Evolutionary conservation across 2,797 vertebrate genomes (phyloP), one percentile per base, ranked within the genome.

Genomic region (Diceros bicornis): DNA sequence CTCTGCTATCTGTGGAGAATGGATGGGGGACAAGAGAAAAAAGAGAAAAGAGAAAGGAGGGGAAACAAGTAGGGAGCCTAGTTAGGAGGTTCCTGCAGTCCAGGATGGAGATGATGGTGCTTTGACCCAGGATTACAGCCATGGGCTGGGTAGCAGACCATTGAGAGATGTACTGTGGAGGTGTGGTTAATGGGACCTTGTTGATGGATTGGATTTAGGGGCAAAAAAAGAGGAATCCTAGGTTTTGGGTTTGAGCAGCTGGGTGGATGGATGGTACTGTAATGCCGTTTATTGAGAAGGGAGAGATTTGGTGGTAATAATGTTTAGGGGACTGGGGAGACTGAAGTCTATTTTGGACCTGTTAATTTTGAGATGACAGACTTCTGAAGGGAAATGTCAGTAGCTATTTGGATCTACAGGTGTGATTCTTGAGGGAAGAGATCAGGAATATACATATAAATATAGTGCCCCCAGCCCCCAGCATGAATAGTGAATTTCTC

Each of bases 361-460:
- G 34, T 79, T 55, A 62, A 81, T 93, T 97, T 95, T 82, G 68
- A 74, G 52, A 75, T 89, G 62, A 14, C 55, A 74, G 82, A 37
- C 16, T 41, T 47, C 37, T 61, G 79, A 92, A 93, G 57, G 32
- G 27, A 83, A 95, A 84, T 81, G 7, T 64, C 52, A 61, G 12
- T 72, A 95, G 52, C 69, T 83, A 20, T 86, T 59, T 90, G 44
- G 87, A 94, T 79, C 64, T 47, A 52, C 25, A 91, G 27, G 61
- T 91, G 75, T 72, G 13, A 88, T 47, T 87, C 69, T 77, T 92
- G 69, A 91, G 29, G 20, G 62, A 77, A 88, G 52, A 85, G 16
- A 77, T 57, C 29, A 68, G 47, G 23, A 72, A 79, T 72, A 41
- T 71, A 78, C 47, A 34, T 75, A 68, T 41, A 34, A 86, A 18